phyloP scores from a whole-genome alignment of 2,888 invertebrate genomes.

The Proisotoma minuta region DNA sequence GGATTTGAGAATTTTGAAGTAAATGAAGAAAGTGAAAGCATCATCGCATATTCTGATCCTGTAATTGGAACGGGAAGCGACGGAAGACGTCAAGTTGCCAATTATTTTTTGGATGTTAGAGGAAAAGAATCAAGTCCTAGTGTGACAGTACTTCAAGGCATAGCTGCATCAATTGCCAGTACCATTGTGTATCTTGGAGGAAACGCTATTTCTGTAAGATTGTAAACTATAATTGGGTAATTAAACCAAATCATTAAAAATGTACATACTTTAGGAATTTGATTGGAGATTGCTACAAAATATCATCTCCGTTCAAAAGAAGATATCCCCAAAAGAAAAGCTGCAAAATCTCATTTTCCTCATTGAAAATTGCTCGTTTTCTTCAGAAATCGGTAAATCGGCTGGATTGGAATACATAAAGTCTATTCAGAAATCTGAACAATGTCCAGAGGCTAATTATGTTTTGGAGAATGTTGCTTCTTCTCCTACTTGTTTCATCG shows the following conservation, averaged over 20 bases:
- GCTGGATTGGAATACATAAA: no score
- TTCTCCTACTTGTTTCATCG: no score
- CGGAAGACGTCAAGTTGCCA: background rate
- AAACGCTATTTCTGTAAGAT: background rate
- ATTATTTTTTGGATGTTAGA: background rate
- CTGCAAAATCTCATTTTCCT: no score
- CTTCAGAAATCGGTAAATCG: no score
- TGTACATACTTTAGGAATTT: background rate
- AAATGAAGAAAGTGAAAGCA: background rate
- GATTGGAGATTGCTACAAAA: background rate
- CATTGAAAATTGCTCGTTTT: no score
- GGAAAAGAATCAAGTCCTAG: background rate
- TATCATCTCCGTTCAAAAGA: background rate
- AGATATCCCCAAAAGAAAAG: no score
- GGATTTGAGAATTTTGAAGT: background rate
- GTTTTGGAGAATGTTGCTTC: no score
- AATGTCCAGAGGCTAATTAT: no score
- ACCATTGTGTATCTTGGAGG: background rate
- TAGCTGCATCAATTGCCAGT: background rate
- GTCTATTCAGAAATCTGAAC: no score
- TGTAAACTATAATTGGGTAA: no score
- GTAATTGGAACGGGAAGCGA: background rate
- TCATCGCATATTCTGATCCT: background rate
- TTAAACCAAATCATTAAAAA: no score
- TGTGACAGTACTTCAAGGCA: background rate